These are phyloP conservation scores for Melospiza georgiana DNA, from an alignment of 2,113 vertebrate genomes.

Conservation along the genomic window DNA sequence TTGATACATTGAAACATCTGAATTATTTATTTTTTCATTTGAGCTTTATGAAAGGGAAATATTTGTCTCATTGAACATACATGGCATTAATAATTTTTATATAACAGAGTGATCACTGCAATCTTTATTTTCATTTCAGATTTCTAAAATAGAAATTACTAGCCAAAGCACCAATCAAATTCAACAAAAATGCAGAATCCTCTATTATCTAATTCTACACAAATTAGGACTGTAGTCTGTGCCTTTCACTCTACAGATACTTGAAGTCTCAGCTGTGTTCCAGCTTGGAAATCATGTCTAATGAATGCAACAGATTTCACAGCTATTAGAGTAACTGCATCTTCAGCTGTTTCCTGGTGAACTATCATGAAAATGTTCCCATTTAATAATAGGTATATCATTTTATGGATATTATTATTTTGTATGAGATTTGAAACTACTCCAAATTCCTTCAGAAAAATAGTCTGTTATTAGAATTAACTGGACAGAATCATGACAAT, in stretches of 20 bases:
- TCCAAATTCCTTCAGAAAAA: neutral
- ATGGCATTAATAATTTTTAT: neutral
- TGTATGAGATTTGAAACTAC: neutral
- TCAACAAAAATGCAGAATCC: accelerated
- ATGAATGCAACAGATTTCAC: neutral
- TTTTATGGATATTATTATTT: neutral
- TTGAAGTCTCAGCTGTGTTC: neutral
- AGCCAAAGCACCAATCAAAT: neutral
- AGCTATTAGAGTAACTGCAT: neutral
- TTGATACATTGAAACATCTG: neutral
- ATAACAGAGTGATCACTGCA: neutral
- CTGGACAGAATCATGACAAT: neutral
- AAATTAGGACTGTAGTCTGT: neutral
- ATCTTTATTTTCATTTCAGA: neutral
- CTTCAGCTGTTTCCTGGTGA: neutral
- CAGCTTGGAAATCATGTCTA: neutral
- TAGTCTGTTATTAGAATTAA: neutral
- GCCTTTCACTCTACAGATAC: neutral
- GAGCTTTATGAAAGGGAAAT: neutral
- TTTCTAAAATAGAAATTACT: neutral
- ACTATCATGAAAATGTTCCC: neutral
- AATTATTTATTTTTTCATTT: neutral
- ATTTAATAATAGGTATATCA: neutral
- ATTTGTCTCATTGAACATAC: neutral
- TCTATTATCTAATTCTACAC: neutral